These are phyloP conservation scores for Austrofundulus limnaeus DNA, from an alignment of 2,113 vertebrate species.

Conservation along the genomic window DNA sequence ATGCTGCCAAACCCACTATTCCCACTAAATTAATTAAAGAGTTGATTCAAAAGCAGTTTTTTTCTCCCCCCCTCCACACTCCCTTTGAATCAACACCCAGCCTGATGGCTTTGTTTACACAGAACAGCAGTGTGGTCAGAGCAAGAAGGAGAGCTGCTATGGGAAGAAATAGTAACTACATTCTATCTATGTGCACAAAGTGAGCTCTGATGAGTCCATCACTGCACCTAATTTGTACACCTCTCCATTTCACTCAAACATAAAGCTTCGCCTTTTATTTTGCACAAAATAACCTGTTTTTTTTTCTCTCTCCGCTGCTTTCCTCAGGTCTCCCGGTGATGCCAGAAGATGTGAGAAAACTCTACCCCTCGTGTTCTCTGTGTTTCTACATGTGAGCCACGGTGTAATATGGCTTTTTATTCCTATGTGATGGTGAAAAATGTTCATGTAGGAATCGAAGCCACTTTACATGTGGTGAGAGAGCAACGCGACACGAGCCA, in stretches of 20 bases:
- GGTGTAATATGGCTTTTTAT: conserved; percentile 99
- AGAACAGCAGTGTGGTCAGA: conserved; percentile 15
- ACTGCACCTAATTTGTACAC: not conserved
- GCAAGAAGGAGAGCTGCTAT: conserved; percentile 3
- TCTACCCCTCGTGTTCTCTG: not conserved
- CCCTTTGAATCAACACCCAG: conserved; percentile 37
- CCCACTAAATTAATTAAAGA: conserved; percentile 59
- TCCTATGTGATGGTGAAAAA: conserved; percentile 99
- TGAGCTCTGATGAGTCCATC: not conserved
- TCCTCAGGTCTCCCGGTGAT: conserved; percentile 48
- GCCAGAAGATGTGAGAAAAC: conserved; percentile 23
- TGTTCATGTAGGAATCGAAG: conserved; percentile 99
- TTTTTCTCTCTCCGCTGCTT: conserved; percentile 16
- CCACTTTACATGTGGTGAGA: conserved; percentile 97
- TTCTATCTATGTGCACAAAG: not conserved
- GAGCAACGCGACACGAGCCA: conserved; percentile 75
- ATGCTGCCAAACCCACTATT: conserved; percentile 49
- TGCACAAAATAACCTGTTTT: conserved; percentile 17
- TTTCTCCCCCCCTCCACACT: conserved; percentile 51
- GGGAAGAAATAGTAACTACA: not conserved
- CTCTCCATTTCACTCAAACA: not conserved
- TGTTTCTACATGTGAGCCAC: conserved; percentile 77
- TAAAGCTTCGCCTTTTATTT: conserved; percentile 1
- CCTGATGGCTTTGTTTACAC: conserved; percentile 30
- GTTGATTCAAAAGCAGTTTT: conserved; percentile 42